Evolutionary conservation across 2,797 vertebrate genomes (phyloP), one percentile per base, ranked within the genome.

Genomic region (Sebastiscus tertius): DNA sequence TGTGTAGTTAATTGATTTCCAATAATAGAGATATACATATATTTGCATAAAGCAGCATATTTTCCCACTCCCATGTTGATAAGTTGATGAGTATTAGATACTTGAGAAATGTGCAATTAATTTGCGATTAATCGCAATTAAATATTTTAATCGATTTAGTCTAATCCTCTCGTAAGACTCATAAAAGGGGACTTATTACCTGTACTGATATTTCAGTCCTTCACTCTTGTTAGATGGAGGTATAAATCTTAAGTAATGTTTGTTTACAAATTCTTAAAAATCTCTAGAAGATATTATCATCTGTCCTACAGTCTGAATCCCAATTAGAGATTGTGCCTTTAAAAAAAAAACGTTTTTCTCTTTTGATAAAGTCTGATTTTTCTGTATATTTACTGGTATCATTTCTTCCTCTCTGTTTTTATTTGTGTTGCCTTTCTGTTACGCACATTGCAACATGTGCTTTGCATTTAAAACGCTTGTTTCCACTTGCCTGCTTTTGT

Each of bases 401-500:
- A 8, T 36, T 62, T 14, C 31, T n/a, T 36, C 0, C 33, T 63
- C 33, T 63, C 12, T 39, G 20, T 63, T 24, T 63, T 42, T 56
- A 22, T 27, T 8, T 31, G 8, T 14, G 2, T 49, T 33, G 54
- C 39, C 58, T 18, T 6, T 54, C 11, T 9, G 8, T n/a, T 1
- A 20, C 60, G 1, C 16, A 4, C 18, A 10, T 62, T 10, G 22
- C 29, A 31, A 56, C 31, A 12, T 6, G 4, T 2, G 20, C 6
- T 56, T 69, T 70, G 6, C 56, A 3, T 52, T 39, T 7, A 18
- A 63, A 75, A 18, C 11, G n/a, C 12, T 8, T 29, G 2, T 69
- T 52, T 75, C 61, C 65, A 59, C 16, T 68, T 69, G 42, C 34
- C 27, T 61, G 36, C 49, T 59, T 46, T 29, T 61, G 22, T 78